A percentile compares a stretch with the other conserved stretches of the same genome.
phyloP scores from a whole-genome alignment of 2,113 vertebrate species.

The Cyrtonyx montezumae region DNA sequence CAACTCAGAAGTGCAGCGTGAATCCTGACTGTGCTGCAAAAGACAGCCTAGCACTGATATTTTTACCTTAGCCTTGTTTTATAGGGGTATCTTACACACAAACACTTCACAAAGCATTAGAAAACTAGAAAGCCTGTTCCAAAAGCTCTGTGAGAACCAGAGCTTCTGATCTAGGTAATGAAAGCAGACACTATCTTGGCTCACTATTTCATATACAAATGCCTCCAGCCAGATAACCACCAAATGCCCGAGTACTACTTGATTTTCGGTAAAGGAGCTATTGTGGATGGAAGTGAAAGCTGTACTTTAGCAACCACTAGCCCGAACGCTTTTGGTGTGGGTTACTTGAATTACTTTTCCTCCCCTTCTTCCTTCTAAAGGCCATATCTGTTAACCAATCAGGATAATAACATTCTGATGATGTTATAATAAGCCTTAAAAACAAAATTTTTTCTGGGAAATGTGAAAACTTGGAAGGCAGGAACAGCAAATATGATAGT shows the following conservation, averaged over 20 bases:
- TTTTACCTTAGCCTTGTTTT: neutral
- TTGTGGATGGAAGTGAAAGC: neutral
- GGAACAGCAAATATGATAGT: neutral
- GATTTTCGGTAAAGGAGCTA: neutral
- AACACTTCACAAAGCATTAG: neutral
- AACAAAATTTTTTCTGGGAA: neutral
- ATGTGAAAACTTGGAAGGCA: neutral
- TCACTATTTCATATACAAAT: neutral
- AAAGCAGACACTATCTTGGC: neutral
- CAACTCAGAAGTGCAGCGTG: neutral
- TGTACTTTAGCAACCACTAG: neutral
- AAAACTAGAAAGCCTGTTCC: neutral
- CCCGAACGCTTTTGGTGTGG: neutral
- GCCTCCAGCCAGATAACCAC: neutral
- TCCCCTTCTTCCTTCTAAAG: neutral
- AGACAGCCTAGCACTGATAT: neutral
- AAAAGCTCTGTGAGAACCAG: neutral
- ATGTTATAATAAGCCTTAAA: neutral
- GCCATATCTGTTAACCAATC: neutral
- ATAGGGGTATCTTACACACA: neutral
- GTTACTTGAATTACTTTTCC: neutral
- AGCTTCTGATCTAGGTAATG: neutral
- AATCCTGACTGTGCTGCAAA: accelerated
- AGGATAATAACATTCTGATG: neutral
- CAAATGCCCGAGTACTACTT: neutral